A percentile compares a stretch with the other conserved stretches of the same genome.
These are phyloP conservation scores for Crossocerus cetratus DNA, from an alignment of 2,888 invertebrate species.

Conservation along the genomic window DNA sequence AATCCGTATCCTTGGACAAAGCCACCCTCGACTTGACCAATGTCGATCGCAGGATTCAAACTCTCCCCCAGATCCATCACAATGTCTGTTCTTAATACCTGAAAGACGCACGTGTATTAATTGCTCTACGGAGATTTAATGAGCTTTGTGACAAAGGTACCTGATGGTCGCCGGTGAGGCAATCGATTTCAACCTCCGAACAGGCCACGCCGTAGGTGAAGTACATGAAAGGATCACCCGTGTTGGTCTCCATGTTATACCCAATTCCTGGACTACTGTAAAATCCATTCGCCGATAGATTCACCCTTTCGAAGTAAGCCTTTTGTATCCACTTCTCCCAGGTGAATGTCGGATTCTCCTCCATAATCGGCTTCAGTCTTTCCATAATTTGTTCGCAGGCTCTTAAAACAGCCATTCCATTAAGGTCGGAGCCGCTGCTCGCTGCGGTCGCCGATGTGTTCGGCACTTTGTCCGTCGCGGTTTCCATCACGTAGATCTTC, in stretches of 20 bases:
- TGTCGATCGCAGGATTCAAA: slow-evolving; percentile 96
- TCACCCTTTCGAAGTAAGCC: slow-evolving; percentile 88
- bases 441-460: slow-evolving; percentile 95
- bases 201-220: slow-evolving; percentile 92
- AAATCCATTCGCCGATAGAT: slow-evolving; percentile 90
- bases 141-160: slow-evolving; percentile 66
- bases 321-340: slow-evolving; percentile 91
- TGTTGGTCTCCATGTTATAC: slow-evolving; percentile 84
- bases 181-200: slow-evolving; percentile 95
- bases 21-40: slow-evolving; percentile 97
- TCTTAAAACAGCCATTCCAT: slow-evolving; percentile 92
- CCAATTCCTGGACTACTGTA: slow-evolving; percentile 87
- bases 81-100: slow-evolving; percentile 92
- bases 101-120: slow-evolving; percentile 10
- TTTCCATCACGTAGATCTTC: slow-evolving; percentile 89
- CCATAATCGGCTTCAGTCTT: slow-evolving; percentile 86
- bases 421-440: slow-evolving; percentile 91
- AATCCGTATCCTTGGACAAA: slow-evolving; percentile 97
- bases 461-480: slow-evolving; percentile 93
- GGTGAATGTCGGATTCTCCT: slow-evolving; percentile 85
- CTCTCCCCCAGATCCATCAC: slow-evolving; percentile 98
- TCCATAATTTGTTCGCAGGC: slow-evolving; percentile 88
- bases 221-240: slow-evolving; percentile 88
- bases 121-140: background rate
- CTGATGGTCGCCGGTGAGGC: slow-evolving; percentile 95